These are phyloP conservation scores for Synanthedon tipuliformis DNA, from an alignment of 2,888 invertebrate species.

Conservation along the genomic window DNA sequence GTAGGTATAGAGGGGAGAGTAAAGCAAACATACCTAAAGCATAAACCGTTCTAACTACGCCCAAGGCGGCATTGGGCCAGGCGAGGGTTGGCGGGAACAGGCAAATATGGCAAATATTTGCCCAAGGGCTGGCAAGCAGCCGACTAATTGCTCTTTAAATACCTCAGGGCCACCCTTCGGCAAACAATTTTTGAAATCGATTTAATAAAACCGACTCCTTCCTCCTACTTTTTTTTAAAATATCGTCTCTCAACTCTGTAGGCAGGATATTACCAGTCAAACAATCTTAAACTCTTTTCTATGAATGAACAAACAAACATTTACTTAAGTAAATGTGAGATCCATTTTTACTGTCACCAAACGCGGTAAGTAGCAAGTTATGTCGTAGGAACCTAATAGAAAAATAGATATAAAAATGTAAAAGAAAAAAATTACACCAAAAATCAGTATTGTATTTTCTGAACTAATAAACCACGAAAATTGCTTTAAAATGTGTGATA, in stretches of 20 bases:
- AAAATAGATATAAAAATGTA: no score
- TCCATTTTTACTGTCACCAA: no score
- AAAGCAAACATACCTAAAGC: constrained; percentile 48
- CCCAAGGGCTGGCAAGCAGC: constrained; percentile 57
- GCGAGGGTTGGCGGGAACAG: constrained; percentile 65
- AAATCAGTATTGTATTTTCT: no score
- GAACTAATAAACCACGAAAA: no score
- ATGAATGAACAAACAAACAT: not conserved
- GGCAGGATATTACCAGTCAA: constrained; percentile 35
- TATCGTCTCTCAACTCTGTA: constrained; percentile 10
- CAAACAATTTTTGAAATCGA: constrained; percentile 60
- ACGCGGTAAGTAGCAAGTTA: no score
- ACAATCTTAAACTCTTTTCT: constrained; percentile 13
- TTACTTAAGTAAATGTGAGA: not conserved
- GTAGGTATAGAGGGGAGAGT: constrained; percentile 41
- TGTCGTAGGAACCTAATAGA: no score
- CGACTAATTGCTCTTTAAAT: constrained; percentile 70
- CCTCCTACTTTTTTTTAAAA: constrained; percentile 33
- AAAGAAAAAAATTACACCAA: no score
- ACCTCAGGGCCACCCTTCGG: constrained; percentile 53
- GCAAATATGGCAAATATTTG: constrained; percentile 50
- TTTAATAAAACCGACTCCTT: constrained; percentile 50
- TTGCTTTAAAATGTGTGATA: no score
- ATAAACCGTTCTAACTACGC: constrained; percentile 53
- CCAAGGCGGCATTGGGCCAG: constrained; percentile 48